A percentile compares a stretch with the other conserved stretches of the same genome.
phyloP scores from a whole-genome alignment of 2,888 invertebrate species.

The Arge pagana region DNA sequence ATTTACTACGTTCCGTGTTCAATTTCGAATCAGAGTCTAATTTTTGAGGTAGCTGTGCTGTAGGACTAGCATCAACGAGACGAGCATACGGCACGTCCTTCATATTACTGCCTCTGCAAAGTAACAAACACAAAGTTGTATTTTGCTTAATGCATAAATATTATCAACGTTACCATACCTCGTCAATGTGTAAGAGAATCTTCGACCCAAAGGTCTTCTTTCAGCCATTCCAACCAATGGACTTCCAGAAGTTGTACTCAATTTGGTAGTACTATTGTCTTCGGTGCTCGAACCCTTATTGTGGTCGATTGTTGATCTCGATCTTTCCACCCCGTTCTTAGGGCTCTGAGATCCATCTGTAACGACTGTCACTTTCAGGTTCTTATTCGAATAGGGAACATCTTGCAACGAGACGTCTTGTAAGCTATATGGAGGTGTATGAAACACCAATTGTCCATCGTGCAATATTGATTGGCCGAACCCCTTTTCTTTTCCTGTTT shows the following conservation, averaged over 20 bases:
- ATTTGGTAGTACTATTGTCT: slow-evolving; percentile 43
- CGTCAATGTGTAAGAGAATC: slow-evolving; percentile 69
- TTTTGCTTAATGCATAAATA: background rate
- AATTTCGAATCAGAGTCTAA: slow-evolving; percentile 74
- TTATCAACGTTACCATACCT: slow-evolving; percentile 52
- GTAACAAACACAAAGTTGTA: background rate
- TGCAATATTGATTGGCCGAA: slow-evolving; percentile 94
- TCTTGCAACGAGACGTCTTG: slow-evolving; percentile 79
- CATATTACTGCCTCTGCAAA: slow-evolving; percentile 52
- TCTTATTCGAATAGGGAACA: slow-evolving; percentile 42
- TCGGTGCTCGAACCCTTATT: slow-evolving; percentile 43
- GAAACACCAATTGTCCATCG: slow-evolving; percentile 83
- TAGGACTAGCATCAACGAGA: slow-evolving; percentile 71
- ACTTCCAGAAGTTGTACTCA: slow-evolving; percentile 54
- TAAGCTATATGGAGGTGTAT: slow-evolving; percentile 85
- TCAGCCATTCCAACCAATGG: slow-evolving; percentile 55
- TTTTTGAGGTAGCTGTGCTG: slow-evolving; percentile 62
- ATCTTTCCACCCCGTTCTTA: slow-evolving; percentile 50
- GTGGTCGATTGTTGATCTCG: slow-evolving; percentile 52
- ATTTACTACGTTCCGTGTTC: slow-evolving; percentile 62
- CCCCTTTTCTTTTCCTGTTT: slow-evolving; percentile 80
- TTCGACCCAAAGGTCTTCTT: slow-evolving; percentile 60
- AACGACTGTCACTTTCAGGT: slow-evolving; percentile 39
- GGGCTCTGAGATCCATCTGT: slow-evolving; percentile 41
- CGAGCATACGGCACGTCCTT: slow-evolving; percentile 82